A percentile compares a stretch with the other conserved stretches of the same genome.
phyloP scores from a whole-genome alignment of 1,140 invertebrate genomes.

The Melipona quadrifasciata region DNA sequence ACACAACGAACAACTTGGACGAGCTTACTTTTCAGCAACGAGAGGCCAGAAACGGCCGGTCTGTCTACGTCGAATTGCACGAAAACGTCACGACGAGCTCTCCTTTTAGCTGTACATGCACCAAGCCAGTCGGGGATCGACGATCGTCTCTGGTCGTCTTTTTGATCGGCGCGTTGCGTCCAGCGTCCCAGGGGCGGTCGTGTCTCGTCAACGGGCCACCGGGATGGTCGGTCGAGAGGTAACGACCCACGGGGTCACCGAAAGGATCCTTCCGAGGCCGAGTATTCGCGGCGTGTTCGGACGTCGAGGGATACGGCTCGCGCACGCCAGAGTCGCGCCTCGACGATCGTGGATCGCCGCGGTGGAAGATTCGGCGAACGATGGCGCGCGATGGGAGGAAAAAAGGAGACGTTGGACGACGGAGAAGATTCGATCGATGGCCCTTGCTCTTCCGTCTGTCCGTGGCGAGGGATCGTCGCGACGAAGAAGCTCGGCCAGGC shows the following conservation, averaged over 20 bases:
- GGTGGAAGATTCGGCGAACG: constrained; percentile 20
- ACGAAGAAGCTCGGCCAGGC: constrained; percentile 21
- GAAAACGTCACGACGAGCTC: constrained; percentile 26
- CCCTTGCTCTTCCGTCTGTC: constrained; percentile 18
- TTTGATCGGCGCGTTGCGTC: constrained; percentile 44
- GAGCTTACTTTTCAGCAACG: neutral
- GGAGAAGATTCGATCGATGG: constrained; percentile 63
- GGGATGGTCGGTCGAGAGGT: constrained; percentile 58
- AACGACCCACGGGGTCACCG: constrained; percentile 64
- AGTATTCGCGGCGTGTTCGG: constrained; percentile 29
- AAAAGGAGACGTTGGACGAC: constrained; percentile 45
- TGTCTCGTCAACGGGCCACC: constrained; percentile 68
- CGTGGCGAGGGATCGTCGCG: constrained; percentile 4
- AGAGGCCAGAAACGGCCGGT: constrained; percentile 14
- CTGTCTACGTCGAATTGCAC: constrained; percentile 31
- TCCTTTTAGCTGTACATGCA: neutral
- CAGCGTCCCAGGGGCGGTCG: constrained; percentile 61
- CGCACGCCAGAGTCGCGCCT: constrained; percentile 44
- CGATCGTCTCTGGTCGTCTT: constrained; percentile 22
- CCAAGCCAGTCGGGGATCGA: neutral
- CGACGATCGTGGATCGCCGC: neutral
- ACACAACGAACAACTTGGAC: too few species aligned
- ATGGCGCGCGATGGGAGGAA: neutral
- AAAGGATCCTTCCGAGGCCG: constrained; percentile 6
- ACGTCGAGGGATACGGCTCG: constrained; percentile 46